Evolutionary conservation across 2,888 invertebrate genomes (phyloP).

Genomic region (Mimumesa dahlbomi): DNA sequence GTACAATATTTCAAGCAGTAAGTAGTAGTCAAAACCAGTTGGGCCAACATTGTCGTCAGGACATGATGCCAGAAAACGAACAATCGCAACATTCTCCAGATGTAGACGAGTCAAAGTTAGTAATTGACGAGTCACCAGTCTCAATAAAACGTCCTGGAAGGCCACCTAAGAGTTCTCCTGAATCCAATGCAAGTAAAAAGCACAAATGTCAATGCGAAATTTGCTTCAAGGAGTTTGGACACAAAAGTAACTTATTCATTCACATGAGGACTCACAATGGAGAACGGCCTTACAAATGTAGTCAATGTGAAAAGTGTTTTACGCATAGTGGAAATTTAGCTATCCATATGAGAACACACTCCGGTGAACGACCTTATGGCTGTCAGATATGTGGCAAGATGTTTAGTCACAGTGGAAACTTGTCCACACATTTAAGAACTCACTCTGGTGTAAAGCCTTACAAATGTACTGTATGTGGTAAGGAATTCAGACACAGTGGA

Average conservation of each 20-base stretch:
- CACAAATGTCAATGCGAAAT: conserved; percentile 78
- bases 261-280: conserved; percentile 79
- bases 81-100: conserved; percentile 42
- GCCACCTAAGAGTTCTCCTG: conserved; percentile 68
- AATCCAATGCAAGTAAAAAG: conserved; percentile 68
- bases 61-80: conserved; percentile 44
- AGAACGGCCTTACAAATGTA: conserved; percentile 78
- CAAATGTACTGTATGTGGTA: conserved; percentile 76
- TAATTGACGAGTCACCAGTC: conserved; percentile 55
- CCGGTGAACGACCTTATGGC: conserved; percentile 78
- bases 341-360: conserved; percentile 79
- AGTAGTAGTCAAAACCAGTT: conserved; percentile 48
- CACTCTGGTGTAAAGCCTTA: conserved; percentile 79
- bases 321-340: conserved; percentile 79
- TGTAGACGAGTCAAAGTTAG: conserved; percentile 39
- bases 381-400: conserved; percentile 79
- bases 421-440: conserved; percentile 77
- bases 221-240: conserved; percentile 79
- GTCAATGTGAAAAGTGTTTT: conserved; percentile 78
- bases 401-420: conserved; percentile 79
- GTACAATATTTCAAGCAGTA: conserved; percentile 36
- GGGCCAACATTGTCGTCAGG: conserved; percentile 48
- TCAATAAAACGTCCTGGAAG: conserved; percentile 71
- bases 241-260: conserved; percentile 78
- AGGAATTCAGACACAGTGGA: conserved; percentile 79